Evolutionary conservation across 2,113 vertebrate genomes (phyloP).

Genomic region (Promerops cafer): DNA sequence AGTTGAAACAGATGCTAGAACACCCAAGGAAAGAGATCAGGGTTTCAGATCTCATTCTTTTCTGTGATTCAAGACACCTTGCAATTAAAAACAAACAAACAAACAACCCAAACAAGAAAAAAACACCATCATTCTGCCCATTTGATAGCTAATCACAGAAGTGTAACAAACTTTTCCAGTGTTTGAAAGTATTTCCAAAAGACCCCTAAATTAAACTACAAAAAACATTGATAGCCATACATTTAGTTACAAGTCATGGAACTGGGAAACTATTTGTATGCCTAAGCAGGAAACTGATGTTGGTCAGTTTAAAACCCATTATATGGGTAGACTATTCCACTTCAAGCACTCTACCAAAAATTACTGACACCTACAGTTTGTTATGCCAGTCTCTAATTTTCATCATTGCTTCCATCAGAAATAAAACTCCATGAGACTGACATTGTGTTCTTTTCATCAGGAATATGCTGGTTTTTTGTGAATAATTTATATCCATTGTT

Average conservation of each 20-base stretch:
- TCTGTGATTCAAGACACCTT: neutral
- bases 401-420: neutral
- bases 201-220: neutral
- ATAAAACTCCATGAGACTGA: neutral
- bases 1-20: neutral
- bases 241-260: neutral
- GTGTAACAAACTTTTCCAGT: neutral
- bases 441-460: neutral
- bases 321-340: neutral
- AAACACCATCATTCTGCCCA: neutral
- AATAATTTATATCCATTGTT: neutral
- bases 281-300: neutral
- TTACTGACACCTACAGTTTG: neutral
- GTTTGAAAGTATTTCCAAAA: neutral
- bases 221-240: neutral
- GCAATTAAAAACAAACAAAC: neutral
- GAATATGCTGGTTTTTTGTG: neutral
- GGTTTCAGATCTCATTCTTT: neutral
- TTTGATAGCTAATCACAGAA: neutral
- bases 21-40: neutral
- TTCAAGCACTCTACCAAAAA: neutral
- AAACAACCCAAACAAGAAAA: neutral
- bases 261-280: neutral
- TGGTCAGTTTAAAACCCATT: neutral
- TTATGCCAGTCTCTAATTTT: neutral